A percentile compares a stretch with the other conserved stretches of the same genome.
phyloP scores from a whole-genome alignment of 2,113 vertebrate genomes.

The Carassius gibelio region DNA sequence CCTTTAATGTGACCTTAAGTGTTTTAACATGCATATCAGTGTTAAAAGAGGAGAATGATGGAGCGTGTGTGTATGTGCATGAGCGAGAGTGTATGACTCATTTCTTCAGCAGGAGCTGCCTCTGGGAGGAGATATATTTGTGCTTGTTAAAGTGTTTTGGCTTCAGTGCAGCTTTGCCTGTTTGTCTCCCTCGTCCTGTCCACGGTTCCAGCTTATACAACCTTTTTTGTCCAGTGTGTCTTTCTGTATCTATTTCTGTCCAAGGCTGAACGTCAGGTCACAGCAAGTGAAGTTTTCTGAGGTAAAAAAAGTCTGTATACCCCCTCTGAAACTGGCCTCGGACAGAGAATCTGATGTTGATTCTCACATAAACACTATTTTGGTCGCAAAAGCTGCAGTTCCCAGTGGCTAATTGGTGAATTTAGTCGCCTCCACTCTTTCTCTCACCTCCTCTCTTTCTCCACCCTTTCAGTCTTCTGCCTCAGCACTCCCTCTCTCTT shows the following conservation, averaged over 20 bases:
- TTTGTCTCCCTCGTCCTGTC: slow-evolving; percentile 41
- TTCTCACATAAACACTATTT: slow-evolving; percentile 20
- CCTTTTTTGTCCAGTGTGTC: slow-evolving; percentile 33
- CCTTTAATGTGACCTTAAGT: slow-evolving; percentile 4
- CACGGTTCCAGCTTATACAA: slow-evolving; percentile 16
- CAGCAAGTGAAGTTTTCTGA: slow-evolving; percentile 16
- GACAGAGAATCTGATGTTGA: background rate
- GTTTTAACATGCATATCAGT: slow-evolving; percentile 34
- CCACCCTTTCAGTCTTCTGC: slow-evolving; percentile 16
- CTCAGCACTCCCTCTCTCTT: slow-evolving; percentile 19
- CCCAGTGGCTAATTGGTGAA: slow-evolving; percentile 20
- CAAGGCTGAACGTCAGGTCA: slow-evolving; percentile 37
- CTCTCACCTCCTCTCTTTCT: slow-evolving; percentile 39
- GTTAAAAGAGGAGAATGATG: background rate
- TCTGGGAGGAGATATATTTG: slow-evolving; percentile 62
- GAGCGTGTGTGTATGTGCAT: background rate
- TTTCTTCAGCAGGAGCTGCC: slow-evolving; percentile 53
- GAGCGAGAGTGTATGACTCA: slow-evolving; percentile 52
- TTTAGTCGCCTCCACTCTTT: slow-evolving; percentile 28
- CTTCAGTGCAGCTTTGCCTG: slow-evolving; percentile 43
- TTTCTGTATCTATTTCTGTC: slow-evolving; percentile 51
- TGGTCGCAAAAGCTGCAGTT: background rate
- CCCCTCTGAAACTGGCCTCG: background rate
- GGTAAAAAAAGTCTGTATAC: background rate
- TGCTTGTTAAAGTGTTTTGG: slow-evolving; percentile 60